Evolutionary conservation across 2,888 invertebrate species (phyloP).

Genomic region (Philereme vetulata): DNA sequence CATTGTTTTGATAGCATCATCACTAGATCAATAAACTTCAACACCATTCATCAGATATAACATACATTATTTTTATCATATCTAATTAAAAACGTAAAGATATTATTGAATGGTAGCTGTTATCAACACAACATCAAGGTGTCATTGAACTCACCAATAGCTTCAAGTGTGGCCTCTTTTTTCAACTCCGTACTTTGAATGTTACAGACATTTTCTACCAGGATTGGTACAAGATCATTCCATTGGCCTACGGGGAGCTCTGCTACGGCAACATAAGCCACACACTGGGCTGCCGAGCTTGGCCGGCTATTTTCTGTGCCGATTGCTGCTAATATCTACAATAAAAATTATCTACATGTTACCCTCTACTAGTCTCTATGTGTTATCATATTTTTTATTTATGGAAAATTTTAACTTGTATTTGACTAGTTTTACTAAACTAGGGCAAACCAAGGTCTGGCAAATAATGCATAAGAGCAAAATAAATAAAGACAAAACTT

Average conservation of each 20-base stretch:
- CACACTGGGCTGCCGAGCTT: conserved; percentile 99
- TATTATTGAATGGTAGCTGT: neutral
- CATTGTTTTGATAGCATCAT: too few relatives aligned
- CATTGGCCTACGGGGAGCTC: conserved; percentile 97
- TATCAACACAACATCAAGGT: neutral
- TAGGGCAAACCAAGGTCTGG: too few relatives aligned
- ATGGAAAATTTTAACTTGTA: neutral
- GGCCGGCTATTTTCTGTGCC: conserved; percentile 98
- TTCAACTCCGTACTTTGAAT: conserved; percentile 95
- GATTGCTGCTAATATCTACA: conserved; percentile 94
- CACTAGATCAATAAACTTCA: too few relatives aligned
- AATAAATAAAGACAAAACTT: too few relatives aligned
- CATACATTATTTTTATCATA: too few relatives aligned
- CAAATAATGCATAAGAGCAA: too few relatives aligned
- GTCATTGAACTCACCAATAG: conserved; percentile 88
- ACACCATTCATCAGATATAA: too few relatives aligned
- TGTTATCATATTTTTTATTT: neutral
- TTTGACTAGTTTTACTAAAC: too few relatives aligned
- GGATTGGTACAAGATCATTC: conserved; percentile 93
- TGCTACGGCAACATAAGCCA: conserved; percentile 98
- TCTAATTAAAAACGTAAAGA: neutral
- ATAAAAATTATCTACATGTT: conserved; percentile 31
- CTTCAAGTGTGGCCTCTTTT: conserved; percentile 98
- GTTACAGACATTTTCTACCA: conserved; percentile 96
- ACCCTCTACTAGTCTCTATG: too few relatives aligned